These are phyloP conservation scores for Heterotis niloticus DNA, from an alignment of 2,113 vertebrate genomes.

Conservation along the genomic window DNA sequence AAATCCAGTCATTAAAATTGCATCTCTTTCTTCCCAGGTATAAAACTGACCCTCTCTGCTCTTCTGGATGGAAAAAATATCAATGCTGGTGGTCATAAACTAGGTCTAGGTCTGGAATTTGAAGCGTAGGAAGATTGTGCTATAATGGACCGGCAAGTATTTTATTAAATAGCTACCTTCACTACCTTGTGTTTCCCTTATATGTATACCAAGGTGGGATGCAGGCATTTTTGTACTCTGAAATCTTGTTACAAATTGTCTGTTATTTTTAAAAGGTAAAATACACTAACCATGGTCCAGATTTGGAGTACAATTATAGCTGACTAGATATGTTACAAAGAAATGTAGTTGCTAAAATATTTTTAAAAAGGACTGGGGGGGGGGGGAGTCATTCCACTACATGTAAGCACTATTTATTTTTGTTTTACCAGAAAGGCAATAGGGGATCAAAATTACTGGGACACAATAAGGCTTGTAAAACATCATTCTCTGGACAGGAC, in stretches of 20 bases:
- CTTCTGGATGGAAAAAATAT: constrained; percentile 95
- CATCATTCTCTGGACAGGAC: constrained; percentile 46
- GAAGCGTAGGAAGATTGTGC: constrained; percentile 76
- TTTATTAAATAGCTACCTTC: constrained; percentile 78
- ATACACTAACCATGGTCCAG: constrained; percentile 40
- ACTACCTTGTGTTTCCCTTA: constrained; percentile 71
- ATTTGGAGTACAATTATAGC: constrained; percentile 43
- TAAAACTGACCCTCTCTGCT: constrained; percentile 91
- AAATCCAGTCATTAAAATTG: not conserved
- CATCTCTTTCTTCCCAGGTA: constrained; percentile 60
- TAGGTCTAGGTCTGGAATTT: constrained; percentile 93
- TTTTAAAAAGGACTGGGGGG: constrained; percentile 28
- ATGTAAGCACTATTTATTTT: constrained; percentile 46
- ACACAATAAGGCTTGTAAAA: constrained; percentile 28
- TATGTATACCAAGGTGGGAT: constrained; percentile 73
- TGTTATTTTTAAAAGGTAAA: constrained; percentile 66
- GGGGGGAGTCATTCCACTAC: constrained; percentile 36
- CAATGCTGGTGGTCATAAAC: constrained; percentile 91
- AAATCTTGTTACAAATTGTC: constrained; percentile 58
- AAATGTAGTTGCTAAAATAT: constrained; percentile 13
- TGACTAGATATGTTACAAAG: constrained; percentile 36
- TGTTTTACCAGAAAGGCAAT: constrained; percentile 30
- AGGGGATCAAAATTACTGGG: not conserved
- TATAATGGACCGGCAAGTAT: constrained; percentile 57
- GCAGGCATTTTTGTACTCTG: constrained; percentile 60